Evolutionary conservation across 2,888 invertebrate genomes (phyloP).

Genomic region (Lysandra coridon): DNA sequence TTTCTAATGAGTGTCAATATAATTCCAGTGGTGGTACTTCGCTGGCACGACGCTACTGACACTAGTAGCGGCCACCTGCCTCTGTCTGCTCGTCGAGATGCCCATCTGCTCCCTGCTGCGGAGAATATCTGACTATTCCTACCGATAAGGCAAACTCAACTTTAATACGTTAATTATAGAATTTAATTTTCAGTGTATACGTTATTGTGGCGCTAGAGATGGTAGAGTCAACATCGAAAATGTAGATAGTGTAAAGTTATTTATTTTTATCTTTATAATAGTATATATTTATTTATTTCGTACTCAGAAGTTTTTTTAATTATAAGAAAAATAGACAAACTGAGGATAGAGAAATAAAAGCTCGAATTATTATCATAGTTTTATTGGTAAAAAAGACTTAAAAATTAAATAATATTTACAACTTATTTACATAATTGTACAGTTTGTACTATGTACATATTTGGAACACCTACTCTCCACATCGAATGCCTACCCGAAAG

Average conservation of each 20-base stretch:
- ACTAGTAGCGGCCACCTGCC: slow-evolving; percentile 62
- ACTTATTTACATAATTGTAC: slow-evolving; percentile 60
- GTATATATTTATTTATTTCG: not conserved
- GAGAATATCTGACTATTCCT: slow-evolving; percentile 66
- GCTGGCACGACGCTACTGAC: slow-evolving; percentile 72
- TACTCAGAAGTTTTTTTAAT: not conserved
- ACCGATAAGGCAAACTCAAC: slow-evolving; percentile 38
- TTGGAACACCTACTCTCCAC: slow-evolving; percentile 33
- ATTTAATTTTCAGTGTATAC: not conserved
- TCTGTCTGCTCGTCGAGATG: slow-evolving; percentile 81
- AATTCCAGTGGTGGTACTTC: slow-evolving; percentile 73
- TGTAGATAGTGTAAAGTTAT: slow-evolving; percentile 2
- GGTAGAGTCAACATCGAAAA: not conserved
- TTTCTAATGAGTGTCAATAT: not conserved
- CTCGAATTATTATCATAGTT: slow-evolving; percentile 21
- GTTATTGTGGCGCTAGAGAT: not conserved
- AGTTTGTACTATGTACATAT: slow-evolving; percentile 39
- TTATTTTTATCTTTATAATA: not conserved
- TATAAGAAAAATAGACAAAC: not conserved
- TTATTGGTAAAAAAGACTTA: slow-evolving; percentile 48
- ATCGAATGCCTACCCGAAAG: slow-evolving; percentile 29
- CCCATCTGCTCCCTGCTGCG: slow-evolving; percentile 79
- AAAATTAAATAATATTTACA: slow-evolving; percentile 60
- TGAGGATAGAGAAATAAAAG: not conserved
- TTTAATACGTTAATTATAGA: slow-evolving; percentile 1